phyloP scores from a whole-genome alignment of 2,113 vertebrate species.

The Lagopus leucura region DNA sequence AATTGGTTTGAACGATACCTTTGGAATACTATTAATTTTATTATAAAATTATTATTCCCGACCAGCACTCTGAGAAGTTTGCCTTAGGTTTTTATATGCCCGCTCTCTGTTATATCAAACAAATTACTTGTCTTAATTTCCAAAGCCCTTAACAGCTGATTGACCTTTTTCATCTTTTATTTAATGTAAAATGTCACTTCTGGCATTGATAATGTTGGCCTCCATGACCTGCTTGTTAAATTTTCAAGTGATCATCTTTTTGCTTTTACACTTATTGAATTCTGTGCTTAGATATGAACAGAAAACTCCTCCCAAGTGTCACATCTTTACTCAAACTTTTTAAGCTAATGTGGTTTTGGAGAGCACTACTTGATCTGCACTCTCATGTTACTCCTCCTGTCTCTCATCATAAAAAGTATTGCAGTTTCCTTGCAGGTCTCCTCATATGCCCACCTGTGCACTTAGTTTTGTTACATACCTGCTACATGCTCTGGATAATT shows the following conservation, averaged over 20 bases:
- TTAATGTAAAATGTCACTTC: neutral
- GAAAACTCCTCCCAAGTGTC: neutral
- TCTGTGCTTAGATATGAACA: neutral
- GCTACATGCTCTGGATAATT: neutral
- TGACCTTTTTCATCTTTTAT: neutral
- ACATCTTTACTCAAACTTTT: neutral
- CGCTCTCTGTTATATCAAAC: neutral
- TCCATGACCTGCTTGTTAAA: neutral
- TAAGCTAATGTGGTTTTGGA: neutral
- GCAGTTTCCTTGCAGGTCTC: neutral
- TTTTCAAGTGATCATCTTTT: neutral
- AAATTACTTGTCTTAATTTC: neutral
- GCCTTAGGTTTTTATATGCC: neutral
- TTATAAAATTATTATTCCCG: constrained; percentile 3
- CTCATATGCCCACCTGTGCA: neutral
- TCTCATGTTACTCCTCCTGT: neutral
- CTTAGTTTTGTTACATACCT: neutral
- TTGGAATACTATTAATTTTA: neutral
- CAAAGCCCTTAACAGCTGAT: neutral
- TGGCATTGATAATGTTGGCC: neutral
- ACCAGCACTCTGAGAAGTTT: neutral
- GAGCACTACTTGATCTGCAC: neutral
- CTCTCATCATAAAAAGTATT: neutral
- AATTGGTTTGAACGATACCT: neutral
- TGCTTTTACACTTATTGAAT: neutral